These are phyloP conservation scores for Gavialis gangeticus DNA, from an alignment of 2,113 vertebrate species.

Conservation along the genomic window DNA sequence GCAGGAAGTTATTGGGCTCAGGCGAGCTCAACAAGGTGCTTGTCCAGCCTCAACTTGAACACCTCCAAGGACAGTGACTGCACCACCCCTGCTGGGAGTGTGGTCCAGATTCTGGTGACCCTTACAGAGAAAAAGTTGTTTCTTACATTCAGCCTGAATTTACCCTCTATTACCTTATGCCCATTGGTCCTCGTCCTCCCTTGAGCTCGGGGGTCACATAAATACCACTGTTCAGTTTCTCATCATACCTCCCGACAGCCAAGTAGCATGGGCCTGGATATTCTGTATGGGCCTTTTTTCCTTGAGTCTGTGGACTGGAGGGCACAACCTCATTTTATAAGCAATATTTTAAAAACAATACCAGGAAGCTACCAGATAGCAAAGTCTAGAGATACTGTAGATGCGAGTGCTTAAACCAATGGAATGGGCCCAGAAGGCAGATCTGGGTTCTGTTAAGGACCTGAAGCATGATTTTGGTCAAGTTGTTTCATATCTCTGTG, in stretches of 20 bases:
- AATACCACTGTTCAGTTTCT: not conserved
- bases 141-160: no score
- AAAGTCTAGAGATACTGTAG: not conserved
- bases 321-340: not conserved
- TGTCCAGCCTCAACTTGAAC: not conserved
- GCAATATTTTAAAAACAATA: not conserved
- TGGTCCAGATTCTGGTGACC: no score
- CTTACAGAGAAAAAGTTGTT: no score
- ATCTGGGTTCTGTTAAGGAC: accelerated
- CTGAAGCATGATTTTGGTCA: accelerated
- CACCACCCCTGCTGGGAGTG: not conserved
- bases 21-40: not conserved
- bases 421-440: not conserved
- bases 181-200: not conserved
- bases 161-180: no score
- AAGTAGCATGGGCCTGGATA: not conserved
- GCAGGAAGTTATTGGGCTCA: not conserved
- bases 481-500: not conserved
- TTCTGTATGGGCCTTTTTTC: not conserved
- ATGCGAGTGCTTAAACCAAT: not conserved
- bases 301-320: not conserved
- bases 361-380: no score
- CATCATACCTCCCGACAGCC: accelerated
- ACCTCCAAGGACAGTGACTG: no score
- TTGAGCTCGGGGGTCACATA: accelerated